These are phyloP conservation scores for Oncopodura yosiiana DNA, from an alignment of 1,140 invertebrate genomes.

Conservation along the genomic window DNA sequence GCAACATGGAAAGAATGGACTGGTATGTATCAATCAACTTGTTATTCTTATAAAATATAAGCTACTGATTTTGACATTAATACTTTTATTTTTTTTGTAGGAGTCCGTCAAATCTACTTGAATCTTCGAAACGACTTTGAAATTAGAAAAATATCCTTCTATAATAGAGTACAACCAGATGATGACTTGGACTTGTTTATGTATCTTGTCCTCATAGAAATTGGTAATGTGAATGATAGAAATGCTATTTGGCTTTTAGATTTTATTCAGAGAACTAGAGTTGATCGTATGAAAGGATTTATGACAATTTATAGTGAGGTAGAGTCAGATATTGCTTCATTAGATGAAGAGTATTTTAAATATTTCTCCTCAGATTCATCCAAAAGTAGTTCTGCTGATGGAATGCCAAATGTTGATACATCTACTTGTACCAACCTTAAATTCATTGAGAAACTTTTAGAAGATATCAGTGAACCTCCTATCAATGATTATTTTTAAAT, in stretches of 20 bases:
- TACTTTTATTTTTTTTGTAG: too few species aligned
- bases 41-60: too few species aligned
- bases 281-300: constrained; percentile 41
- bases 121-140: constrained; percentile 42
- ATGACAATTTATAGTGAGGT: constrained; percentile 40
- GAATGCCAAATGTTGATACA: constrained; percentile 9
- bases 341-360: constrained; percentile 24
- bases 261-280: constrained; percentile 42
- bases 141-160: constrained; percentile 41
- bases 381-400: background rate
- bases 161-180: constrained; percentile 38
- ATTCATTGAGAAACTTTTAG: constrained; percentile 27
- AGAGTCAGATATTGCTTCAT: constrained; percentile 12
- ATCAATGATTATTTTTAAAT: constrained; percentile 15
- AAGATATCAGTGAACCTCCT: constrained; percentile 21
- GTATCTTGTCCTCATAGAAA: constrained; percentile 44
- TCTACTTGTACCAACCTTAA: constrained; percentile 15
- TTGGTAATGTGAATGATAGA: constrained; percentile 36
- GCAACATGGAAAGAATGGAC: constrained; percentile 47
- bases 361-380: constrained; percentile 2
- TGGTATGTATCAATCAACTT: constrained; percentile 25
- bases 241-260: constrained; percentile 38
- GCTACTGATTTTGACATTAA: too few species aligned
- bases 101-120: constrained; percentile 43
- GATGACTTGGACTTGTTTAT: constrained; percentile 41